A percentile compares a stretch with the other conserved stretches of the same genome.
These are phyloP conservation scores for Danio albolineatus DNA, from an alignment of 2,797 vertebrate genomes.

Conservation along the genomic window DNA sequence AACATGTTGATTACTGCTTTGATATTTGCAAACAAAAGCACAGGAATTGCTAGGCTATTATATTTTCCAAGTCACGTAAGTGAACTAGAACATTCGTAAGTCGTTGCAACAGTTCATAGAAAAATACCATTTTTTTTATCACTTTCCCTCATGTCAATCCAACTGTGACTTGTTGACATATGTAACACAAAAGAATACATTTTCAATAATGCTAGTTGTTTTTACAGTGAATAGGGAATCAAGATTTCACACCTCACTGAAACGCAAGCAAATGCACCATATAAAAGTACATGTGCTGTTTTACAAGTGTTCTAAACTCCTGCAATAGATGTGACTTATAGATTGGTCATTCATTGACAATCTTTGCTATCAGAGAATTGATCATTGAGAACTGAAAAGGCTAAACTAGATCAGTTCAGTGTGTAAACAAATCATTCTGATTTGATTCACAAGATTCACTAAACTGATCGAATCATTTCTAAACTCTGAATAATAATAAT, in stretches of 20 bases:
- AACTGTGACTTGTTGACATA: background rate
- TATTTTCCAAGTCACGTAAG: background rate
- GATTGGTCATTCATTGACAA: background rate
- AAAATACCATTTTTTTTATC: background rate
- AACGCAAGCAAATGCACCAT: background rate
- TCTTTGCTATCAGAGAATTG: background rate
- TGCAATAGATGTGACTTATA: background rate
- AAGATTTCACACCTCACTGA: background rate
- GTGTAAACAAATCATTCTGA: background rate
- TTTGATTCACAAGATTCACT: background rate
- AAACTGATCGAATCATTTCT: background rate
- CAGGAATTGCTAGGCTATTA: background rate
- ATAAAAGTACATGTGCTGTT: background rate
- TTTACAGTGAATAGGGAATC: background rate
- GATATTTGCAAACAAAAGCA: constrained; percentile 46
- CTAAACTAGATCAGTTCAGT: background rate
- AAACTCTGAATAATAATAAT: background rate
- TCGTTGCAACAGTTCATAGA: background rate
- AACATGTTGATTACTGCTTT: constrained; percentile 40
- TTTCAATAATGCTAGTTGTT: background rate
- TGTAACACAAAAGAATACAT: background rate
- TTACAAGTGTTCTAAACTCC: background rate
- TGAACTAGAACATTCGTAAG: background rate
- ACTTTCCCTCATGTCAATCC: background rate
- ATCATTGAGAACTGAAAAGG: background rate